A percentile compares a stretch with the other conserved stretches of the same genome.
Conservation (phyloP, 2,888 invertebrate species). For the Hoplodrina ambigua region DNA sequence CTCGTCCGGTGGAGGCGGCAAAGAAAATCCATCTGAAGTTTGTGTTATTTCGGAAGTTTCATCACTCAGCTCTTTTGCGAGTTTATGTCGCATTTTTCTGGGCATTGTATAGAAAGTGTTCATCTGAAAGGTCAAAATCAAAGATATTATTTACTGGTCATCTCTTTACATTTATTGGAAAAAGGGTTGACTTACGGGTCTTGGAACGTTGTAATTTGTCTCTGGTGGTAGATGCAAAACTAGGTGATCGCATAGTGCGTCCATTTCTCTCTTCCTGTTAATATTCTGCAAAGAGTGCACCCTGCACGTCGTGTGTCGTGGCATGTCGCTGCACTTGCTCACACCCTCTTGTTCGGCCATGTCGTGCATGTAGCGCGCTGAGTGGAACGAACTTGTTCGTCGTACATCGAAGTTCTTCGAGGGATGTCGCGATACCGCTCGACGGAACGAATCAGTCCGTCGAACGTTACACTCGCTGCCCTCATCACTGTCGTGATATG, state of each 20-base stretch:
- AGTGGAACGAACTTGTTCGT: conserved; percentile 84
- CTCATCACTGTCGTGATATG: conserved; percentile 85
- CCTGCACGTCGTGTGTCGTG: conserved; percentile 78
- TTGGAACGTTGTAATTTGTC: conserved; percentile 80
- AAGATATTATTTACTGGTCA: not conserved
- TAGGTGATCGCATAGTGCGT: conserved; percentile 82
- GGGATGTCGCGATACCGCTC: conserved; percentile 79
- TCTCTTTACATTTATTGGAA: not conserved
- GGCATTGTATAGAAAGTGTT: conserved; percentile 88
- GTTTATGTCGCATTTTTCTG: conserved; percentile 82
- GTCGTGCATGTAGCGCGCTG: conserved; percentile 81
- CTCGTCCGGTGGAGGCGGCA: conserved; percentile 87
- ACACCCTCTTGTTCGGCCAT: conserved; percentile 70
- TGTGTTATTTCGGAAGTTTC: conserved; percentile 85
- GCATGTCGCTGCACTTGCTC: conserved; percentile 69
- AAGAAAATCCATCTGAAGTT: conserved; percentile 85
- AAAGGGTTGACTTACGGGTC: conserved; percentile 74
- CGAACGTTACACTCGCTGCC: conserved; percentile 85
- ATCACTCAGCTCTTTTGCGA: conserved; percentile 82
- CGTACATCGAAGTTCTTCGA: conserved; percentile 81
- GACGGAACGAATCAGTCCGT: conserved; percentile 83
- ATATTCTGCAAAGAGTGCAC: conserved; percentile 87
- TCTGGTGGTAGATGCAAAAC: conserved; percentile 85
- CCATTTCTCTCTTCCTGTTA: conserved; percentile 82
- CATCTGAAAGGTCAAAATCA: conserved; percentile 76